Base-by-base conservation (phyloP, 1,140 invertebrate species). In the Pectinophora gossypiella region DNA sequence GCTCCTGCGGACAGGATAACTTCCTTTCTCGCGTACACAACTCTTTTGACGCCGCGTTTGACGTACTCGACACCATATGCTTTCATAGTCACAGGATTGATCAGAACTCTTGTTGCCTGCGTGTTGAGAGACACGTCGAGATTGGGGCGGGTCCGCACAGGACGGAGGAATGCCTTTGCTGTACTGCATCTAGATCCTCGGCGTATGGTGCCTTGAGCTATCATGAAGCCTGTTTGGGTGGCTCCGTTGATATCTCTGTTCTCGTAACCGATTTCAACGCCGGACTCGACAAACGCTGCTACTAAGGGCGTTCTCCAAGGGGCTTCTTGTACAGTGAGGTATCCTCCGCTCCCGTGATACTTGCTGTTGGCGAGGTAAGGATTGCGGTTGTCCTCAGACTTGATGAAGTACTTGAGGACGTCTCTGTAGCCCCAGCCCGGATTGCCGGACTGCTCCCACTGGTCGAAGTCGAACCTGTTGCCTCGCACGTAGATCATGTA, bases 401-500 rank as follows among this genome's bases (percentile, higher is more conserved):
- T 97, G 47, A 94, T 94, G 69, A 97, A 98, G 59, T 97, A 97
- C n/a, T 92, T 92, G 0, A 97, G 76, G 0, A 95, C 94, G 35
- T 96, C 91, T n/a, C 94, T 88, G 80, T 96, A 99, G 0, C 93
- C 93, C 98, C 98, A 99, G 6, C 95, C 94, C 0, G 91, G 87
- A 71, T 98, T 96, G 0, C 97, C 97, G 19, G 93, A 67, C 9
- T 91, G 89, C 54, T 96, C 95, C 98, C 98, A 99, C 20, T 93
- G 88, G 71, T 99, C 95, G 70, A 97, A 99, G 72, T 99, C 97
- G 22, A 91, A 86, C 59, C 87, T 90, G 82, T 93, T 91, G 42
- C 94, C 97, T 57, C 97, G 87, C 0, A 97, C 95, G 76, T 99
- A 99, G 0, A 98, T 90, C 97, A 99, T 98, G 64, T 98, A 98